Conservation (phyloP, 1,140 invertebrate species). For the Aporrectodea caliginosa region DNA sequence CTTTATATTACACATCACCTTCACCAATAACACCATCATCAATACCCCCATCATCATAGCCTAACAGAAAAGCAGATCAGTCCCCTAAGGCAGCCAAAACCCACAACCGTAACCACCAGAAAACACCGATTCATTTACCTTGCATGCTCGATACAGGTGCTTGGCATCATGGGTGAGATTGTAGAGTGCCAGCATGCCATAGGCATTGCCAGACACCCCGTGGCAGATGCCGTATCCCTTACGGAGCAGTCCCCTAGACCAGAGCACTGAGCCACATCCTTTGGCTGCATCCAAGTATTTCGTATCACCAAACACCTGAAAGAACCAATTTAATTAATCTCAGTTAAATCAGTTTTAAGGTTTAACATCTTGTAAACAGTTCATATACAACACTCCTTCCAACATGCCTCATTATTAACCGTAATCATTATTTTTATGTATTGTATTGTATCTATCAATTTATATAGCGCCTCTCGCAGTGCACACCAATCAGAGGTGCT, state of each 20-base stretch:
- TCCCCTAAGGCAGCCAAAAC: not conserved
- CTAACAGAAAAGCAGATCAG: slow-evolving; percentile 6
- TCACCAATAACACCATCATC: no score
- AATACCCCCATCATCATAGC: no score
- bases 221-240: slow-evolving; percentile 92
- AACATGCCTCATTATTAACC: no score
- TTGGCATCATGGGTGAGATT: slow-evolving; percentile 69
- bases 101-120: not conserved
- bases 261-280: slow-evolving; percentile 72
- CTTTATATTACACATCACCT: no score
- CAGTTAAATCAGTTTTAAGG: no score
- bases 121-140: slow-evolving; percentile 41
- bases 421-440: no score
- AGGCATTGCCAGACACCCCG: slow-evolving; percentile 86
- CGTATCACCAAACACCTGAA: slow-evolving; percentile 64
- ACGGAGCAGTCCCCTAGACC: slow-evolving; percentile 76
- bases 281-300: slow-evolving; percentile 71
- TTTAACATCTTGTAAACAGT: no score
- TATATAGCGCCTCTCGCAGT: no score
- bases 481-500: no score
- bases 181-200: slow-evolving; percentile 76
- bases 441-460: no score
- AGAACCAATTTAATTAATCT: no score
- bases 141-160: slow-evolving; percentile 69
- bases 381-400: no score